These are phyloP conservation scores for Sula dactylatra DNA, from an alignment of 2,113 vertebrate genomes.

Conservation along the genomic window DNA sequence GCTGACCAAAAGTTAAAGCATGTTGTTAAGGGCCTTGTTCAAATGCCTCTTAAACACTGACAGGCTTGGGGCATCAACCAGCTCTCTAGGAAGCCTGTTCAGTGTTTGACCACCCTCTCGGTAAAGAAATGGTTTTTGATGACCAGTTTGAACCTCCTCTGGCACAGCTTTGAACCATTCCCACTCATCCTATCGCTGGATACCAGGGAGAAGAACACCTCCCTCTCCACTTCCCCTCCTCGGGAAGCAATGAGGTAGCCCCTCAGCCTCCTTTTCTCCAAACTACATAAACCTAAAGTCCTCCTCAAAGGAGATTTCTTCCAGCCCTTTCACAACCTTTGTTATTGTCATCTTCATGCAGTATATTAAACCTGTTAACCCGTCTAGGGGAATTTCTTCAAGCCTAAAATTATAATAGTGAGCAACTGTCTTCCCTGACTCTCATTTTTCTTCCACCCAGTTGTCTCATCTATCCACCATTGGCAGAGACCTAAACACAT, in stretches of 20 bases:
- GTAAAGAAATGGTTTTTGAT: neutral
- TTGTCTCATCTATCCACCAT: neutral
- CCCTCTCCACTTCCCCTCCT: neutral
- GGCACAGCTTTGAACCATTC: neutral
- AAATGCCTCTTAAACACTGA: neutral
- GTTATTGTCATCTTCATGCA: neutral
- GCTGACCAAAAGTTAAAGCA: neutral
- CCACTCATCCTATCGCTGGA: fast-evolving
- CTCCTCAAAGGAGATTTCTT: neutral
- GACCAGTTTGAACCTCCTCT: neutral
- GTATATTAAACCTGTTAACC: neutral
- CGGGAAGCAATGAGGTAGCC: neutral
- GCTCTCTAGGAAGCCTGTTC: neutral
- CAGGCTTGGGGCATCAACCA: neutral
- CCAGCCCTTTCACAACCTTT: neutral
- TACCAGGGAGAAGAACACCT: neutral
- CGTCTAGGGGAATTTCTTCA: neutral
- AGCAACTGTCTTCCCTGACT: neutral
- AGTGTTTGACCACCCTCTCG: neutral
- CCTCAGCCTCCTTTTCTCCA: neutral
- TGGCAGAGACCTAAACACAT: neutral
- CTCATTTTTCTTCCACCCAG: neutral
- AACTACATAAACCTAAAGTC: neutral
- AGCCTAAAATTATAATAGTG: neutral
- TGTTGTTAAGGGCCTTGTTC: neutral